Evolutionary conservation across 2,113 vertebrate species (phyloP).

Genomic region (Lepus timidus): DNA sequence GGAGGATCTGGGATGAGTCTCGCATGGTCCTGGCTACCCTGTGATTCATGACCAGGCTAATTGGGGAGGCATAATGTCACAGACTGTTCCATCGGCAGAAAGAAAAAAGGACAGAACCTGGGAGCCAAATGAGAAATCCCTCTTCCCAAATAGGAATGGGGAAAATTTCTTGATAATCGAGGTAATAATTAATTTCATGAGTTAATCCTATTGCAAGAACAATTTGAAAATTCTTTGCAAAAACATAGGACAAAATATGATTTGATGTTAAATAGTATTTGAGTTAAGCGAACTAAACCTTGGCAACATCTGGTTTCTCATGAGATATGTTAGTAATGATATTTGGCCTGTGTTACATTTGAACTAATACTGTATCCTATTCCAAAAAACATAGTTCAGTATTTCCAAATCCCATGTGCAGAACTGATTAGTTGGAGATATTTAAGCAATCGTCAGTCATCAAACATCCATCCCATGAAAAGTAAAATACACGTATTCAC

Average conservation of each 20-base stretch:
- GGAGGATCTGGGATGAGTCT: neutral
- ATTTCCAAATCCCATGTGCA: constrained; percentile 47
- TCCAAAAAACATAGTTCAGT: constrained; percentile 56
- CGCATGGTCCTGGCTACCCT: neutral
- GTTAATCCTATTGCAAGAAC: constrained; percentile 31
- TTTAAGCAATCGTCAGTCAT: constrained; percentile 60
- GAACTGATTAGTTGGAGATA: constrained; percentile 41
- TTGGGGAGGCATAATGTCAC: neutral
- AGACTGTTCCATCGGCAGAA: neutral
- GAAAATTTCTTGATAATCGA: constrained; percentile 34
- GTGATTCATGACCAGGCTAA: neutral
- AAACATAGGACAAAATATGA: neutral
- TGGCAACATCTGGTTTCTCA: constrained; percentile 62
- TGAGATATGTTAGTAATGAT: constrained; percentile 60
- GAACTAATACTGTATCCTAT: constrained; percentile 45
- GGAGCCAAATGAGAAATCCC: neutral
- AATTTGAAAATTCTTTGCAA: constrained; percentile 43
- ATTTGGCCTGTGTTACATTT: constrained; percentile 36
- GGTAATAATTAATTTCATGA: constrained; percentile 12
- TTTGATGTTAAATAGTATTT: constrained; percentile 44
- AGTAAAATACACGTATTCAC: neutral
- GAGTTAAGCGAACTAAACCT: constrained; percentile 61
- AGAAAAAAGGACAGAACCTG: neutral
- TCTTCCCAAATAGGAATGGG: neutral
- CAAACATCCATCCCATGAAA: neutral